Evolutionary conservation across 2,113 vertebrate genomes (phyloP).

Genomic region (Grammomys dolichurus): DNA sequence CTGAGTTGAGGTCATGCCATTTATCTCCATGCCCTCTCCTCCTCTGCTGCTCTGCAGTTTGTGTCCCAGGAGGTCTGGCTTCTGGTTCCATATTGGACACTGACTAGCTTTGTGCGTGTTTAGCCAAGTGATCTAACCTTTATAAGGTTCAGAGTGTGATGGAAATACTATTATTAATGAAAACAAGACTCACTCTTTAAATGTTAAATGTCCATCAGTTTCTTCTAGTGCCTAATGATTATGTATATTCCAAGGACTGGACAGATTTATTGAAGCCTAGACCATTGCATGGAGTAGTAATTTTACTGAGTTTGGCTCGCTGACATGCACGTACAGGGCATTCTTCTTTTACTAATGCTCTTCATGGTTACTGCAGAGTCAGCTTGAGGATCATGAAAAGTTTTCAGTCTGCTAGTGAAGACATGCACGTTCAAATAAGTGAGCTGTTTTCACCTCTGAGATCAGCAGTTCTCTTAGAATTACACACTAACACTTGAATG

Average conservation of each 20-base stretch:
- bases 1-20: neutral
- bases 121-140: conserved; percentile 29
- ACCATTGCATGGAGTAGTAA: neutral
- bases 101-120: neutral
- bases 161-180: conserved; percentile 42
- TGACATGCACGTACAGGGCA: neutral
- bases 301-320: neutral
- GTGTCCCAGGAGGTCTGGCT: neutral
- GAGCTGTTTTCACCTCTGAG: conserved; percentile 35
- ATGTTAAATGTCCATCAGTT: conserved; percentile 43
- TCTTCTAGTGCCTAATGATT: conserved; percentile 30
- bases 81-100: neutral
- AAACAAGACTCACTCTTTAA: conserved; percentile 40
- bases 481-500: too few relatives aligned
- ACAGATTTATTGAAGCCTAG: neutral
- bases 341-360: neutral
- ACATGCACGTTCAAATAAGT: neutral
- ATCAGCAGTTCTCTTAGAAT: neutral
- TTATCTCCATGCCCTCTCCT: neutral
- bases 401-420: neutral
- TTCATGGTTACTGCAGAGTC: neutral
- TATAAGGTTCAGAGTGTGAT: conserved; percentile 32
- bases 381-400: conserved; percentile 10
- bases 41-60: neutral
- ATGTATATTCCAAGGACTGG: neutral